Evolutionary conservation across 2,113 vertebrate species (phyloP), one percentile per base, ranked within the genome.

Genomic region (Engraulis encrasicolus): DNA sequence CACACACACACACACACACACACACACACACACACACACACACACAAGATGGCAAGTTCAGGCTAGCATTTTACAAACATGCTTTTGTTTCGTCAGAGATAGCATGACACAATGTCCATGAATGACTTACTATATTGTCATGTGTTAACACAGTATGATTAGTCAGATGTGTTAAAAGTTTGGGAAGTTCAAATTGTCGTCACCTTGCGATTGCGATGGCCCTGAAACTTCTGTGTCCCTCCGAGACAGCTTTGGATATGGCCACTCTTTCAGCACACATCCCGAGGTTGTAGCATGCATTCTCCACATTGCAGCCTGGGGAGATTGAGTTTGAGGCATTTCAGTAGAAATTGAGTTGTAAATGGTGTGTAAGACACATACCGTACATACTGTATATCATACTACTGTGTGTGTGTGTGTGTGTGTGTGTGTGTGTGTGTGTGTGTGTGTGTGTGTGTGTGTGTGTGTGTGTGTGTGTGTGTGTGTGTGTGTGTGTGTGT

Each of bases 251-350:
- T 84, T 96, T 97, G 45, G 91, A 94, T 86, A 97, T 96, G 14
- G 95, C 96, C 0, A 91, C 86, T 0, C 95, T 92, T 82, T 97
- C 97, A 0, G 97, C 97, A 0, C 97, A 97, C 80, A 92, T 0
- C 0, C 95, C 94, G 79, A 96, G 85, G 0, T 89, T 84, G 85
- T 93, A 90, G 87, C 90, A 92, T 40, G 95, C 94, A 0, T 97
- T 97, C 87, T 97, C 97, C 40, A 97, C 66, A 0, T 97, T 97
- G 90, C 97, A 97, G 12, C 97, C 96, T 97, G 90, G 12, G 45
- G 1, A 27, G 4, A 45, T 1, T 77, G 20, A 78, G 17, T 34
- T 0, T 34, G 27, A 74, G 27, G 1, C 31, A 34, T 37, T 71
- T 49, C 7, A 66, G 40, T 49, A 36, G 20, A 18, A 82, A 40